These are phyloP conservation scores for Falcaria lacertinaria DNA, from an alignment of 2,888 invertebrate genomes.

Conservation along the genomic window DNA sequence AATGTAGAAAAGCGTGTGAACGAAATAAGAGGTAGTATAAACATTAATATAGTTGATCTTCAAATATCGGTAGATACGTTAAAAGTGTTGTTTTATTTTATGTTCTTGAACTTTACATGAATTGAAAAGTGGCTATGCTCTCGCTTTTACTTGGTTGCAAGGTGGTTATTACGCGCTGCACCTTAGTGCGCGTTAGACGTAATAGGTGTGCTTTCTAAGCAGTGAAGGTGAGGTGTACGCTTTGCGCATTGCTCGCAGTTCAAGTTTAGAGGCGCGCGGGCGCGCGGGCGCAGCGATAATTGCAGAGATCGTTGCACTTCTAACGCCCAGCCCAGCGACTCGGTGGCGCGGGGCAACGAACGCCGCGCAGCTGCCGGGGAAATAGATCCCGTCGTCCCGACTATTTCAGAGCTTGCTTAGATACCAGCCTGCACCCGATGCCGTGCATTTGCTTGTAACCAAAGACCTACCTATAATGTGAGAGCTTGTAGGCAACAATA, in stretches of 20 bases:
- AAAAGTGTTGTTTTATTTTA: no score
- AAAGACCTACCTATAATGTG: constrained; percentile 60
- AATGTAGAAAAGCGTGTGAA: constrained; percentile 46
- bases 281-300: constrained; percentile 18
- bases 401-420: constrained; percentile 72
- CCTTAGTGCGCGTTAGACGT: constrained; percentile 51
- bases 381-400: constrained; percentile 76
- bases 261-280: constrained; percentile 68
- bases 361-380: constrained; percentile 76
- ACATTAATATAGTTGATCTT: constrained; percentile 3
- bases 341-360: constrained; percentile 61
- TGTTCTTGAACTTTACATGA: background rate
- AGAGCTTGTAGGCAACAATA: constrained; percentile 37
- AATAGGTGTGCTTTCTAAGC: constrained; percentile 74
- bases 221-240: constrained; percentile 73
- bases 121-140: constrained; percentile 42
- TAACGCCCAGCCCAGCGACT: constrained; percentile 73
- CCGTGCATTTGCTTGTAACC: constrained; percentile 42
- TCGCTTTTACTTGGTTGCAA: constrained; percentile 63
- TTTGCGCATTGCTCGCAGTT: constrained; percentile 62
- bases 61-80: no score
- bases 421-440: constrained; percentile 43
- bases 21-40: constrained; percentile 14
- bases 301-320: constrained; percentile 66
- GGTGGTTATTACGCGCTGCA: constrained; percentile 35